Evolutionary conservation across 2,113 vertebrate species (phyloP).

Genomic region (Seriola rivoliana): DNA sequence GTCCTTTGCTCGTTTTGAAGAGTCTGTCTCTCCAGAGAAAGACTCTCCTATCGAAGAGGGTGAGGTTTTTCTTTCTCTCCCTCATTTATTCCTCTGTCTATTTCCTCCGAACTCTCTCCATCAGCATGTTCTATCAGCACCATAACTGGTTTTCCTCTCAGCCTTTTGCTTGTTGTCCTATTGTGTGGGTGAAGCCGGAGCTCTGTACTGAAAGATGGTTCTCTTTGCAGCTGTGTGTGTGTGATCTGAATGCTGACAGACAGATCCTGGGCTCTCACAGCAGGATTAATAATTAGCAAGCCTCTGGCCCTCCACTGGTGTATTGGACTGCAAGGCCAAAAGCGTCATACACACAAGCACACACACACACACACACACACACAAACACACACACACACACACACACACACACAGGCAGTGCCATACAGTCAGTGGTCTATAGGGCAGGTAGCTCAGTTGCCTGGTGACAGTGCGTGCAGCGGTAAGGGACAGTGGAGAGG

Average conservation of each 20-base stretch:
- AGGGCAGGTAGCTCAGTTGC: conserved; percentile 70
- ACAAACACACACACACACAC: conserved; percentile 29
- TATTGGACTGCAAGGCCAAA: conserved; percentile 78
- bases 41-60: conserved; percentile 74
- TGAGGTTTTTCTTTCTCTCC: conserved; percentile 63
- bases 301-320: conserved; percentile 76
- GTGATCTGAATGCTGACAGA: conserved; percentile 79
- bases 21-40: conserved; percentile 72
- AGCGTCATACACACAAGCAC: conserved; percentile 44
- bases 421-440: conserved; percentile 60
- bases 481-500: conserved; percentile 61
- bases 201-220: conserved; percentile 55
- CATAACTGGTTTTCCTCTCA: conserved; percentile 40
- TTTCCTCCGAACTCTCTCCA: conserved; percentile 20
- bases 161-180: conserved; percentile 40
- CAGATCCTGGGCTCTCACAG: conserved; percentile 73
- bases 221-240: conserved; percentile 42
- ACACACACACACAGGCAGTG: conserved; percentile 41
- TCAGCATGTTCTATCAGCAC: conserved; percentile 27
- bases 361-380: conserved; percentile 35
- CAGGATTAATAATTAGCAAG: conserved; percentile 87
- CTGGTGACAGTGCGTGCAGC: conserved; percentile 61
- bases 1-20: conserved; percentile 81
- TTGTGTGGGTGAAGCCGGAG: conserved; percentile 65
- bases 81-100: conserved; percentile 6